Base-by-base conservation (phyloP, 1,140 invertebrate genomes). In the Lerema accius region DNA sequence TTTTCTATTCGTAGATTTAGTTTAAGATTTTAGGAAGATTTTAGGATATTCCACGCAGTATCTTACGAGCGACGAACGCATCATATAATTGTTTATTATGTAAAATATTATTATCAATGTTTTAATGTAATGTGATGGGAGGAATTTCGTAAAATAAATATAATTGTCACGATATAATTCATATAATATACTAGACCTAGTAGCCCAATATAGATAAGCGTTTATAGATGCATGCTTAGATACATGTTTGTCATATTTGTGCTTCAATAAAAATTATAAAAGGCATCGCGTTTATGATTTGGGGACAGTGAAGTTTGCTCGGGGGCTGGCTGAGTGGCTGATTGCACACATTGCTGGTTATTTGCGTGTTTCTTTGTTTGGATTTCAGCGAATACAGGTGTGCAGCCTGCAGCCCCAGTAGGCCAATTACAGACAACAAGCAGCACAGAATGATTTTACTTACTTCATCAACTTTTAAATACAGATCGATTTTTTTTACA, bases 261-360 rank as follows among this genome's bases (percentile, higher is more conserved):
- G 84, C 82, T 89, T 87, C 59, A 87, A 87, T 86, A 87, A 86
- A 84, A 68, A 69, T 65, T 78, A 59, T 56, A 76, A 84, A 82
- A 80, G 59, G 66, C 50, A 71, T 55, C 64, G 67, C 64, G 65
- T 71, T 71, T 86, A 82, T 80, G 67, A 71, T 80, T 82, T 58
- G 35, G 23, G 15, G n/a, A 42, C 39, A 14, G 13, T n/a, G 5
- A 3, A 19, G 37, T 37, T 46, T 59, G 26, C 28, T 0, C 42
- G 26, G 15, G 17, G 62, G 23, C 19, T 50, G 51, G 35, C 23
- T 58, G 26, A 45, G 68, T 2, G 69, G 58, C 40, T 19, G 68
- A 81, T 84, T 86, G 82, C 86, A 83, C 86, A 84, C 86, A 87
- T 89, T 84, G 76, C 49, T 67, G 16, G 11, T 55, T 40, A 15